phyloP scores from a whole-genome alignment of 2,797 vertebrate species.

The Ceyx erithaca region DNA sequence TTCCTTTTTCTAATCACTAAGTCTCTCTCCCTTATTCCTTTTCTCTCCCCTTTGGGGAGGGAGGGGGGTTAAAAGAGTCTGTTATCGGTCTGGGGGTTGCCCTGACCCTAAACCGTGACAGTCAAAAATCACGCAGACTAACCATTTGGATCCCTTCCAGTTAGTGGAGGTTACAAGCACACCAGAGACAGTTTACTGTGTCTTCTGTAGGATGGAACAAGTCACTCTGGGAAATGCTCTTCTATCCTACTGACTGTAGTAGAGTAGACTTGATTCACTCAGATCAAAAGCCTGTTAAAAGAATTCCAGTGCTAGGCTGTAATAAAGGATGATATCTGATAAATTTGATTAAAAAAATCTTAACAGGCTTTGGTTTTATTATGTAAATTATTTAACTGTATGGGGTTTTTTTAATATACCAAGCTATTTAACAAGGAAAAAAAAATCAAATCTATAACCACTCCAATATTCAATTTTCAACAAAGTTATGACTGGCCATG shows the following conservation, averaged over 20 bases:
- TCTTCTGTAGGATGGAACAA: not conserved
- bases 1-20: no score
- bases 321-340: not conserved
- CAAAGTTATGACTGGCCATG: not conserved
- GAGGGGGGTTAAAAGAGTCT: no score
- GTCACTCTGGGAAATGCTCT: not conserved
- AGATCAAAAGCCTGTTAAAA: not conserved
- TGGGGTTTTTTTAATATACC: accelerated
- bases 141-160: not conserved
- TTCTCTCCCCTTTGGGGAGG: no score
- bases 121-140: not conserved
- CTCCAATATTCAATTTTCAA: not conserved
- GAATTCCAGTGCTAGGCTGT: not conserved
- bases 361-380: not conserved
- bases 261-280: not conserved
- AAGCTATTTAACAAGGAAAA: not conserved
- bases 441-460: not conserved
- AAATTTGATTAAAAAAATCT: not conserved
- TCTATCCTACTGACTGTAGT: not conserved
- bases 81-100: no score
- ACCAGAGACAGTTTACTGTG: not conserved
- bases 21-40: no score
- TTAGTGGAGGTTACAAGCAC: not conserved
- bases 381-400: not conserved
- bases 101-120: no score